A percentile compares a stretch with the other conserved stretches of the same genome.
Conservation (phyloP, 2,888 invertebrate species). For the Calameuta pallipes region DNA sequence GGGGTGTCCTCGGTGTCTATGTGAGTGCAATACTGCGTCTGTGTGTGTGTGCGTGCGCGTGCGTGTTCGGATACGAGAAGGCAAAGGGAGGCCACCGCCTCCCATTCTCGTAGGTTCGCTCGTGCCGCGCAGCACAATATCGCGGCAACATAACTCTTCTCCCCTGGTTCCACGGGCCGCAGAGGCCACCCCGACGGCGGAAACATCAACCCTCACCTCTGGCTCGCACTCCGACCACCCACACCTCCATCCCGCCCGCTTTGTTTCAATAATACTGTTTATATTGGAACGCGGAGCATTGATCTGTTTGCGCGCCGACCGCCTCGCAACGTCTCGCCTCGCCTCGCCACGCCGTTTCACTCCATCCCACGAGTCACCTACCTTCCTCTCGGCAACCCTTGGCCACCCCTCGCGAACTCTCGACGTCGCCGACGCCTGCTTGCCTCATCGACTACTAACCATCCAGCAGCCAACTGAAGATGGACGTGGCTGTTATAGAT, state of each 20-base stretch:
- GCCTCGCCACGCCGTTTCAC: constrained; percentile 24
- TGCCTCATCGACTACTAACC: background rate
- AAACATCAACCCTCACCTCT: constrained; percentile 62
- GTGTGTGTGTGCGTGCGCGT: background rate
- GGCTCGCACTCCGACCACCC: constrained; percentile 33
- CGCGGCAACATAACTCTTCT: constrained; percentile 67
- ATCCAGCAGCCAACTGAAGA: background rate
- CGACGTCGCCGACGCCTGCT: background rate
- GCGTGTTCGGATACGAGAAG: background rate
- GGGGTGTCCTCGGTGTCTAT: background rate
- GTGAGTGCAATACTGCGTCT: background rate
- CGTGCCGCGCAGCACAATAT: constrained; percentile 65
- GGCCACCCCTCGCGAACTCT: background rate
- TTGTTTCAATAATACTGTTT: constrained; percentile 67
- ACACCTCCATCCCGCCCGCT: constrained; percentile 57
- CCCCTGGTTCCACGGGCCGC: constrained; percentile 59
- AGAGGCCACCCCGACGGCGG: constrained; percentile 51
- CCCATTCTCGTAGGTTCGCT: constrained; percentile 45
- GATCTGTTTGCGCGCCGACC: constrained; percentile 64
- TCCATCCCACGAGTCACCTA: constrained; percentile 17
- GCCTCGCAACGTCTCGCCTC: constrained; percentile 21
- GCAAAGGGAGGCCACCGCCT: constrained; percentile 14
- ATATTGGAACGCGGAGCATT: constrained; percentile 66
- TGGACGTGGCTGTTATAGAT: background rate
- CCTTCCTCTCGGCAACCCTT: constrained; percentile 22